Evolutionary conservation across 2,797 vertebrate genomes (phyloP).

Genomic region (Bovichtus variegatus): DNA sequence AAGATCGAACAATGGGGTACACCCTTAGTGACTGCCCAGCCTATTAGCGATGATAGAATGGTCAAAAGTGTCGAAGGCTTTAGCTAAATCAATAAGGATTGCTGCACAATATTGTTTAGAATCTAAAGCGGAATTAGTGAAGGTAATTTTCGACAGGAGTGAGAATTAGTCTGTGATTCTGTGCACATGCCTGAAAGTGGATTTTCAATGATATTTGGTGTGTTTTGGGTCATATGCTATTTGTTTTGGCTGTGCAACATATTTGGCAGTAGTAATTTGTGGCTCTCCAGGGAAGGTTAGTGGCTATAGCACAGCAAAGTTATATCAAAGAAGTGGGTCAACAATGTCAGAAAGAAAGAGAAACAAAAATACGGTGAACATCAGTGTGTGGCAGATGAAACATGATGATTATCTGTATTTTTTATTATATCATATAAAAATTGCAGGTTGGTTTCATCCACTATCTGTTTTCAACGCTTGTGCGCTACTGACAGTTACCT

Average conservation of each 20-base stretch:
- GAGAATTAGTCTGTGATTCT: not conserved
- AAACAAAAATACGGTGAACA: not conserved
- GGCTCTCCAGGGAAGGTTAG: not conserved
- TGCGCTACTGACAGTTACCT: not conserved
- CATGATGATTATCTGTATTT: not conserved
- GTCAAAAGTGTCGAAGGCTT: too few relatives aligned
- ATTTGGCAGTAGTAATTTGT: not conserved
- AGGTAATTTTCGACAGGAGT: not conserved
- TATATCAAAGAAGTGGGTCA: not conserved
- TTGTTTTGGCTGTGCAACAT: not conserved
- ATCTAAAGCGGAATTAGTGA: too few relatives aligned
- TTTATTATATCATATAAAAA: slow-evolving; percentile 1
- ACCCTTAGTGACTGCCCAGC: too few relatives aligned
- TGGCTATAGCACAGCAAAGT: not conserved
- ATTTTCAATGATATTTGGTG: not conserved
- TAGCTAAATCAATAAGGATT: too few relatives aligned
- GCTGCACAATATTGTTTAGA: too few relatives aligned
- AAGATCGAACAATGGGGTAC: too few relatives aligned
- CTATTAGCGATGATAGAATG: too few relatives aligned
- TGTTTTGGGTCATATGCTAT: not conserved
- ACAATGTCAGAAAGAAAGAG: not conserved
- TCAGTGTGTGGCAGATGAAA: not conserved
- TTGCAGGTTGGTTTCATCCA: not conserved
- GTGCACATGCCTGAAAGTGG: not conserved
- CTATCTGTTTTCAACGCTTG: not conserved